Evolutionary conservation across 2,888 invertebrate species (phyloP), one percentile per base, ranked within the genome.

Genomic region (Plagodis dolabraria): DNA sequence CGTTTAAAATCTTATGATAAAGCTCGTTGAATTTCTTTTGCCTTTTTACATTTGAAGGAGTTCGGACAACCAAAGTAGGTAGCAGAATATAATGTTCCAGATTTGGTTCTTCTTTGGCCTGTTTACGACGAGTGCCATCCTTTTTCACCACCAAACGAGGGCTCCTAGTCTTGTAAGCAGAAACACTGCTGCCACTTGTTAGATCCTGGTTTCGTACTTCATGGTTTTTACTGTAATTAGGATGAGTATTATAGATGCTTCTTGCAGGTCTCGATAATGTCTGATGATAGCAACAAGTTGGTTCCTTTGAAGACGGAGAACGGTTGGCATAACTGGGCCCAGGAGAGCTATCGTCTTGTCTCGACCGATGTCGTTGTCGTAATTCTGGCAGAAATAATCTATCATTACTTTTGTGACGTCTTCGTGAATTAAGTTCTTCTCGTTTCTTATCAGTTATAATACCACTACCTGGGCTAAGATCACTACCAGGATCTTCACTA

Each of bases 1-100:
- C 75, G 59, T 87, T 87, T 10, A 91, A 70, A 63, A 92, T 89
- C 46, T 86, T 85, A 68, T 90, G 91, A 65, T 92, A 92, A 7
- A 92, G 71, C 72, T 89, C 89, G 65, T 88, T 90, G 54, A 92
- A 92, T 68, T 88, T 90, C 68, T 87, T 92, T 60, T 92, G 91
- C 0, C 92, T 80, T 60, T 84, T 87, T 64, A 92, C 76, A 70
- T 91, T 92, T 10, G 92, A 91, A 11, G 91, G 87, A 6, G 92
- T 89, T 11, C 89, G 83, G 4, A 90, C 84, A 1, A 92, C 92
- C 49, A 92, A 73, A 7, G 92, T 91, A 5, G 92, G 92, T 38
- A 92, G 69, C 33, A 92, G 64, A 64, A 92, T 90, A 63, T 82
- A 91, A 71, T 87, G 89, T 58, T 92, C 89, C 0, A 91, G 77